These are phyloP conservation scores for Eupithecia inturbata DNA, from an alignment of 2,888 invertebrate species.

Conservation along the genomic window DNA sequence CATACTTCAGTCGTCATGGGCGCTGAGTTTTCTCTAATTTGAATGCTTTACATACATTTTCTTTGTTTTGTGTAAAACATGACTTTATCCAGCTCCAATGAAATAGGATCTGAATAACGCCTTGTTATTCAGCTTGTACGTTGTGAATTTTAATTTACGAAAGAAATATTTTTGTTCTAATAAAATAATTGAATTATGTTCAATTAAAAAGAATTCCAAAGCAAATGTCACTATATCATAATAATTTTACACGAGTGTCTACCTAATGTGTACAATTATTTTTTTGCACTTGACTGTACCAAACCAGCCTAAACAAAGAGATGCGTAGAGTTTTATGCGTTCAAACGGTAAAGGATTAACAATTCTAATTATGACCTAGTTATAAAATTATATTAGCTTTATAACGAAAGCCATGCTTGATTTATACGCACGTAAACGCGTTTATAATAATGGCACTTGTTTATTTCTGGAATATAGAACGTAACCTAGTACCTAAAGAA, in stretches of 20 bases:
- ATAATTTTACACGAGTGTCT: too few relatives aligned
- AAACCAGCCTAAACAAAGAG: conserved; percentile 18
- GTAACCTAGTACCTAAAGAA: too few relatives aligned
- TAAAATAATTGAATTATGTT: too few relatives aligned
- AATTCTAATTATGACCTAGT: conserved; percentile 28
- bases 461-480: neutral
- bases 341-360: conserved; percentile 25
- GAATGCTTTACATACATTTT: neutral
- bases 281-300: conserved; percentile 15
- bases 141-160: too few relatives aligned
- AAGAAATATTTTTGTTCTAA: too few relatives aligned
- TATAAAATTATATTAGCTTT: conserved; percentile 26
- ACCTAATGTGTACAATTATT: neutral
- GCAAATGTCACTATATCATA: too few relatives aligned
- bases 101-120: too few relatives aligned
- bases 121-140: too few relatives aligned
- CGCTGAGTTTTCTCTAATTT: neutral
- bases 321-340: conserved; percentile 26
- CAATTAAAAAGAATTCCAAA: too few relatives aligned
- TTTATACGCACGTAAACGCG: conserved; percentile 10
- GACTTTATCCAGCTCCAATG: neutral
- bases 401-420: conserved; percentile 18
- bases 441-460: neutral
- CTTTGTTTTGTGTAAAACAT: neutral
- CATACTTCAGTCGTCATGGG: neutral